phyloP scores from a whole-genome alignment of 2,797 vertebrate species.

The Pempheris klunzingeri region DNA sequence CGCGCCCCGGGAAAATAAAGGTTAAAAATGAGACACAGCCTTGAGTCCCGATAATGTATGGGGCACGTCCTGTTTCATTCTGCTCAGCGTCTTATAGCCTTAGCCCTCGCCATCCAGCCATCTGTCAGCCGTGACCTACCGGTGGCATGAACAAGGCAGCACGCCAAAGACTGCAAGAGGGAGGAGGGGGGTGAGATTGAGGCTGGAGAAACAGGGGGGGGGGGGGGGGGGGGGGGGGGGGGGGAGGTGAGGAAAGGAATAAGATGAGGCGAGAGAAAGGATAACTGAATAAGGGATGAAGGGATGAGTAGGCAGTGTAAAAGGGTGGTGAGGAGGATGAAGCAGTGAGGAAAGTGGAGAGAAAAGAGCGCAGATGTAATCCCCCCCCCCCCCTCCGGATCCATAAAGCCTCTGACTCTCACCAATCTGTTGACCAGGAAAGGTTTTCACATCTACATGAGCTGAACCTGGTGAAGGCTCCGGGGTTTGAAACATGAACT shows the following conservation, averaged over 20 bases:
- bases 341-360: slow-evolving; percentile 4
- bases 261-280: not conserved
- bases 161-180: slow-evolving; percentile 38
- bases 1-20: slow-evolving; percentile 46
- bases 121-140: slow-evolving; percentile 70
- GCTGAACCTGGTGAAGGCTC: slow-evolving; percentile 20
- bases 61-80: slow-evolving; percentile 56
- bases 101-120: slow-evolving; percentile 46
- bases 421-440: slow-evolving; percentile 54
- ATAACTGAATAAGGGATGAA: slow-evolving; percentile 13
- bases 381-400: slow-evolving; percentile 42
- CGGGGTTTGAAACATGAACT: not conserved
- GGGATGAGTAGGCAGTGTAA: slow-evolving; percentile 6
- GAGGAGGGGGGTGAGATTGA: not conserved
- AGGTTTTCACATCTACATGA: slow-evolving; percentile 44
- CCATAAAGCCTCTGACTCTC: slow-evolving; percentile 27
- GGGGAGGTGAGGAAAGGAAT: not conserved
- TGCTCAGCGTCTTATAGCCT: slow-evolving; percentile 51
- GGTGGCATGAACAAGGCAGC: slow-evolving; percentile 52
- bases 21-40: slow-evolving; percentile 51
- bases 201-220: not conserved
- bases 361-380: slow-evolving; percentile 47
- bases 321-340: not conserved
- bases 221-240: not conserved
- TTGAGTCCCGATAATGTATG: slow-evolving; percentile 55